Conservation (phyloP, 2,113 vertebrate species). For the Anarhynchus alexandrinus region DNA sequence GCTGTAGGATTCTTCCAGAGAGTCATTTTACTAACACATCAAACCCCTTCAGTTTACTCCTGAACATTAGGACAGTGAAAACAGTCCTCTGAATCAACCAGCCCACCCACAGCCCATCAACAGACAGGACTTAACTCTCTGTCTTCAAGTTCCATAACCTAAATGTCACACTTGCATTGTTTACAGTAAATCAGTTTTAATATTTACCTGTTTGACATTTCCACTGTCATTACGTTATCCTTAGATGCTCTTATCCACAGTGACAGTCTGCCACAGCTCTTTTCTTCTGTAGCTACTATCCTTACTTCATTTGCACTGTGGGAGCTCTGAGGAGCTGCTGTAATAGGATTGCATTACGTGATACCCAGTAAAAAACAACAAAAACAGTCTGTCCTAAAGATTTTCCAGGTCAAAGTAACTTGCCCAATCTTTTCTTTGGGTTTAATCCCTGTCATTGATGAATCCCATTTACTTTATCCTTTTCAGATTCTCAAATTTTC, state of each 20-base stretch:
- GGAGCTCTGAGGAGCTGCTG: neutral
- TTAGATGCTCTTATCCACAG: neutral
- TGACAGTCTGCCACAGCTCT: neutral
- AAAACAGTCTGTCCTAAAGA: neutral
- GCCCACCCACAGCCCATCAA: neutral
- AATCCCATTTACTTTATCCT: neutral
- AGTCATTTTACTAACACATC: neutral
- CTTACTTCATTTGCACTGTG: neutral
- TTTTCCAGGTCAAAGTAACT: neutral
- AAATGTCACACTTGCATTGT: neutral
- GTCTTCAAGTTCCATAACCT: neutral
- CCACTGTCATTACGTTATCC: neutral
- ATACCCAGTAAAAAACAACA: neutral
- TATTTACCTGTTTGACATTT: neutral
- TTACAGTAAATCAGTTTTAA: neutral
- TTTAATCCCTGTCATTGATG: neutral
- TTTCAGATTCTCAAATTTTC: neutral
- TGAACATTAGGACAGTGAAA: neutral
- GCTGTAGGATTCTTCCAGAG: neutral
- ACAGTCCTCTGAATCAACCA: neutral
- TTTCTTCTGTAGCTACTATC: neutral
- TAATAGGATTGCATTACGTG: neutral
- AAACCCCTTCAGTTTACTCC: neutral
- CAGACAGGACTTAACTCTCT: neutral
- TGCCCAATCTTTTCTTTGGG: neutral